Evolutionary conservation across 37 sponge, comb jelly and placozoan genomes (phyloP).

Genomic region (Amphimedon queenslandica): DNA sequence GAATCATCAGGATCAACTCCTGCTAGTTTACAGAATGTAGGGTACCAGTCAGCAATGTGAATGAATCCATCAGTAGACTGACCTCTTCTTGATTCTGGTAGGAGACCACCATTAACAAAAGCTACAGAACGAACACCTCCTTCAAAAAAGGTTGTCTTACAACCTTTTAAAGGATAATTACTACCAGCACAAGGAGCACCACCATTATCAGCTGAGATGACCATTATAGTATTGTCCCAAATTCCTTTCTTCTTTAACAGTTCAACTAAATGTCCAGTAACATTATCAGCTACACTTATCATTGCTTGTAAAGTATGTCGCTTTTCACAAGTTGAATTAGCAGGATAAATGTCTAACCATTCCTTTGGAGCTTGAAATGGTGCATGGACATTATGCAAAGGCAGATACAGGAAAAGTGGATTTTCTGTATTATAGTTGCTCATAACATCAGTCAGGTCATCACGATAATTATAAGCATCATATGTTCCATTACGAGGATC

Average conservation of each 20-base stretch:
- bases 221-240: slow-evolving; percentile 62
- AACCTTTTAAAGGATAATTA: slow-evolving; percentile 55
- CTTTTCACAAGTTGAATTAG: too few species aligned
- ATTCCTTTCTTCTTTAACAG: slow-evolving; percentile 33
- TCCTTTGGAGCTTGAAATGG: too few species aligned
- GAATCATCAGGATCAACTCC: too few species aligned
- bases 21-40: too few species aligned
- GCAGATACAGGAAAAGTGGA: slow-evolving; percentile 53
- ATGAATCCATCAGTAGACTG: too few species aligned
- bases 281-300: too few species aligned
- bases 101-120: slow-evolving; percentile 33
- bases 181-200: slow-evolving; percentile 38
- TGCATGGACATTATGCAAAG: too few species aligned
- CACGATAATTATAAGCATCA: slow-evolving; percentile 16
- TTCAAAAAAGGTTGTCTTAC: slow-evolving; percentile 48
- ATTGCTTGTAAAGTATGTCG: too few species aligned
- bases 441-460: slow-evolving; percentile 29
- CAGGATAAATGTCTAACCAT: too few species aligned
- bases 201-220: slow-evolving; percentile 53
- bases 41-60: too few species aligned
- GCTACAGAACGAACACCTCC: slow-evolving; percentile 52
- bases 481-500: too few species aligned
- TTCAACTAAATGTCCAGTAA: slow-evolving; percentile 33
- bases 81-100: too few species aligned
- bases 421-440: slow-evolving; percentile 15